Evolutionary conservation across 2,888 invertebrate genomes (phyloP).

Genomic region (Caenorhabditis sp.): DNA sequence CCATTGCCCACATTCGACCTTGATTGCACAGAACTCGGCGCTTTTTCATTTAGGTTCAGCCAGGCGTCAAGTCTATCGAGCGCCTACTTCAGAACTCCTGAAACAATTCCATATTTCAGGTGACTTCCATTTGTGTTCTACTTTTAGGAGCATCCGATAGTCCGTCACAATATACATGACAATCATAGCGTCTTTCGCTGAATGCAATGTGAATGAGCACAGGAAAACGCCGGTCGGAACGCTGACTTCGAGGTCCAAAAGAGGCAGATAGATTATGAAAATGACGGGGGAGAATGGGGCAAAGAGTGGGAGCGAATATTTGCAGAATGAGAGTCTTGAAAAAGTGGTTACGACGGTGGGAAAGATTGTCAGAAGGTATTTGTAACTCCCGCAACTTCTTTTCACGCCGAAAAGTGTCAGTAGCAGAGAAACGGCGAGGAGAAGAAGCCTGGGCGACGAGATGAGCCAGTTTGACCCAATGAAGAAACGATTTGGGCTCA

Average conservation of each 20-base stretch:
- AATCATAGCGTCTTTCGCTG: slow-evolving; percentile 26
- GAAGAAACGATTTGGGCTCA: background rate
- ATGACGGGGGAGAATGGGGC: slow-evolving; percentile 19
- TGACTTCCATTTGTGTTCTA: background rate
- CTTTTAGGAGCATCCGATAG: slow-evolving; percentile 14
- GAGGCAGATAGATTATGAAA: slow-evolving; percentile 18
- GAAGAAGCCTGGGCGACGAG: slow-evolving; percentile 10
- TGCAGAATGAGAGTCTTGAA: slow-evolving; percentile 30
- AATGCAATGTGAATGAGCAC: slow-evolving; percentile 19
- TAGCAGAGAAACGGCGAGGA: background rate
- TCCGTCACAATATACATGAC: slow-evolving; percentile 37
- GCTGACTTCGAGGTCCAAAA: background rate
- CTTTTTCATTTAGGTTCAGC: background rate
- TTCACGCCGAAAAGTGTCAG: slow-evolving; percentile 1
- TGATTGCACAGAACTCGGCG: background rate
- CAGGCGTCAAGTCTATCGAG: background rate
- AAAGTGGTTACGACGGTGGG: slow-evolving; percentile 21
- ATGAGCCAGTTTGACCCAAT: background rate
- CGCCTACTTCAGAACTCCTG: background rate
- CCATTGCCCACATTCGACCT: no score
- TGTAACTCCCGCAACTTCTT: slow-evolving; percentile 16
- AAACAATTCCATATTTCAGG: background rate
- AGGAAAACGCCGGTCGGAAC: slow-evolving; percentile 29
- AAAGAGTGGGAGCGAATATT: slow-evolving; percentile 13
- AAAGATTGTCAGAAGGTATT: slow-evolving; percentile 1